Conservation (phyloP, 1,140 invertebrate species). For the Drosophila mayri region DNA sequence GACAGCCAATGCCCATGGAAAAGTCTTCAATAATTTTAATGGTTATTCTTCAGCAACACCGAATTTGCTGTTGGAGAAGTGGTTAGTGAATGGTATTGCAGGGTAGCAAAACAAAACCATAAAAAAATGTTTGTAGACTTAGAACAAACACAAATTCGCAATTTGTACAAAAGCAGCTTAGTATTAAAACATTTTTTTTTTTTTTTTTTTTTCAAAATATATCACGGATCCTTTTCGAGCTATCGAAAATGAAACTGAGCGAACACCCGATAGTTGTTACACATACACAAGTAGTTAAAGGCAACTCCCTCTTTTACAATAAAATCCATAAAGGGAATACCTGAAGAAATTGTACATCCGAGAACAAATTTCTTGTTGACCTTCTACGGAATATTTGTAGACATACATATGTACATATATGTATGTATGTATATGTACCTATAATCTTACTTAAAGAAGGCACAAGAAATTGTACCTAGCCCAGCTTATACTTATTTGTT, state of each 20-base stretch:
- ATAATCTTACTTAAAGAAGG: conserved; percentile 2
- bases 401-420: neutral
- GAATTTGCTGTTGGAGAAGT: no score
- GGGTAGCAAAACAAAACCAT: no score
- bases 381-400: neutral
- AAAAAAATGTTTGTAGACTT: no score
- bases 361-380: neutral
- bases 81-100: no score
- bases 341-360: neutral
- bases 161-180: no score
- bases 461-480: conserved; percentile 19
- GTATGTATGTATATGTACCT: neutral
- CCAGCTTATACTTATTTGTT: conserved; percentile 11
- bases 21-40: no score
- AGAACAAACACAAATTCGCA: no score
- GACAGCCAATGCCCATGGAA: no score
- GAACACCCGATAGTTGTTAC: neutral
- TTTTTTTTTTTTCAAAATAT: no score
- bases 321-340: neutral
- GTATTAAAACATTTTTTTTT: no score
- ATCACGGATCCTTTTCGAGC: no score
- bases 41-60: no score
- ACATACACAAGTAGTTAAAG: neutral
- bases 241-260: neutral
- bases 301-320: neutral